Percentiles rank a stretch among this genome's conserved stretches.
phyloP scores from a whole-genome alignment of 2,888 invertebrate genomes.

The Nephrotoma appendiculata region DNA sequence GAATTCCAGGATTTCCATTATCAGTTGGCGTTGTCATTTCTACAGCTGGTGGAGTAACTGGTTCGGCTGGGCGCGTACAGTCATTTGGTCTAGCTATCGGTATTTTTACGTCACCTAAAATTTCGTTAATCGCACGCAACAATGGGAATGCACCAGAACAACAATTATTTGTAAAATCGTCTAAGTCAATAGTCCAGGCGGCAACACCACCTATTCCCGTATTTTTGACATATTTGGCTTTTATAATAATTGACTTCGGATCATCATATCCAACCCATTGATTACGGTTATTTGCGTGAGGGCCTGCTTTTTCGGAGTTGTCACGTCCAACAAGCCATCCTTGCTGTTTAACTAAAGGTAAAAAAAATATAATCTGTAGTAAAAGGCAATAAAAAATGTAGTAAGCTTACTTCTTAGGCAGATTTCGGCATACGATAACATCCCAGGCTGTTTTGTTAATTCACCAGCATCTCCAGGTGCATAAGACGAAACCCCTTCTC shows the following conservation, averaged over 20 bases:
- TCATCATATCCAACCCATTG: constrained; percentile 91
- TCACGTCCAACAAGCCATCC: constrained; percentile 52
- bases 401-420: constrained; percentile 38
- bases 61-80: constrained; percentile 56
- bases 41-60: constrained; percentile 62
- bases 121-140: constrained; percentile 60
- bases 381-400: background rate
- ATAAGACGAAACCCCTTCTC: constrained; percentile 46
- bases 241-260: constrained; percentile 54
- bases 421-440: constrained; percentile 77
- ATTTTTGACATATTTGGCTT: constrained; percentile 58
- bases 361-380: constrained; percentile 13
- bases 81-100: constrained; percentile 39
- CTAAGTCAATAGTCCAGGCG: constrained; percentile 79
- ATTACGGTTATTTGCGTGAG: constrained; percentile 61
- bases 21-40: constrained; percentile 55
- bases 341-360: constrained; percentile 39
- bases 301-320: constrained; percentile 42
- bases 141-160: constrained; percentile 67
- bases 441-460: constrained; percentile 72
- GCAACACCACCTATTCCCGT: constrained; percentile 67
- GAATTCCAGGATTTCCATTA: constrained; percentile 30
- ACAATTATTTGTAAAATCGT: constrained; percentile 75
- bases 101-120: constrained; percentile 45
- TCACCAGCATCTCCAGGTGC: constrained; percentile 71